A percentile compares a stretch with the other conserved stretches of the same genome.
phyloP scores from a whole-genome alignment of 2,888 invertebrate species.

The Heliconius ethilla region DNA sequence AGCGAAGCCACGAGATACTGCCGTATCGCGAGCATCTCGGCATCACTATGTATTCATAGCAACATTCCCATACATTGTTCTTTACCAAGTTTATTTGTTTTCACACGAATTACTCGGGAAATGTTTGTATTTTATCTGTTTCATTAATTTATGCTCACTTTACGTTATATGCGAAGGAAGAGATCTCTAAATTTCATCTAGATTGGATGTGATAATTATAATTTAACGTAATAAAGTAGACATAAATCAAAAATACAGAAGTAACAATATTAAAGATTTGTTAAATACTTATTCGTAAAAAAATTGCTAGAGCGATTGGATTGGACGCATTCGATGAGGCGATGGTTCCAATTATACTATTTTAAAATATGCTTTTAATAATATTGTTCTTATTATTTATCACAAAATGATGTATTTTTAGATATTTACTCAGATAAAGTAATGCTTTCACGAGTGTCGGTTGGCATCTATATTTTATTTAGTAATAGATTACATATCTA shows the following conservation, averaged over 20 bases:
- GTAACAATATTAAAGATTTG: background rate
- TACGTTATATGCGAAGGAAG: constrained; percentile 19
- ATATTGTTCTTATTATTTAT: background rate
- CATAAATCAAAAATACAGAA: background rate
- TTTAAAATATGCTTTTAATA: background rate
- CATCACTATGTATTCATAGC: constrained; percentile 26
- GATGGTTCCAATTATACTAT: background rate
- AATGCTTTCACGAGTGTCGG: background rate
- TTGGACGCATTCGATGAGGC: background rate
- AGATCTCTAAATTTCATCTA: constrained; percentile 8
- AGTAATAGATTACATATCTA: no score
- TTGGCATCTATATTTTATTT: background rate
- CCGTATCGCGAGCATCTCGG: constrained; percentile 23
- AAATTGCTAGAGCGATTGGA: background rate
- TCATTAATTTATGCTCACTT: constrained; percentile 29
- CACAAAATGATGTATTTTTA: background rate
- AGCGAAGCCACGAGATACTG: constrained; percentile 21
- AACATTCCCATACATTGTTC: constrained; percentile 43
- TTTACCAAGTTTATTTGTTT: constrained; percentile 42
- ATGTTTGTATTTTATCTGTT: constrained; percentile 36
- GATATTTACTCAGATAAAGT: background rate
- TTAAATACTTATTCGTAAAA: background rate
- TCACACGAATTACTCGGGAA: constrained; percentile 45
- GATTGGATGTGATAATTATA: background rate
- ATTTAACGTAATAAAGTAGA: constrained; percentile 6